These are phyloP conservation scores for Polia nebulosa DNA, from an alignment of 2,888 invertebrate genomes.

Conservation along the genomic window DNA sequence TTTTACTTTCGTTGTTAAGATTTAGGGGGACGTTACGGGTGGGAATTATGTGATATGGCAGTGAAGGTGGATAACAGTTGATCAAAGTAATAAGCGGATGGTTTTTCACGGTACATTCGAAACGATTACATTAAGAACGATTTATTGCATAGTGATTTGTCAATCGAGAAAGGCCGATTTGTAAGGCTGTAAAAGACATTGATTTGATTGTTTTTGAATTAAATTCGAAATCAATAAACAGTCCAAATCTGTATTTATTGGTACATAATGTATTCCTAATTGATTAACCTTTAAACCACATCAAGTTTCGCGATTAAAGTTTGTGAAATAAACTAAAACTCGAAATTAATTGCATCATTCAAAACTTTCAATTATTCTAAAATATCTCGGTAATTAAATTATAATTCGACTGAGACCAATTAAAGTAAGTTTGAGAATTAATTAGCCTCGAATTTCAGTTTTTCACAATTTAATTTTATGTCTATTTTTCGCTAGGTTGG, in stretches of 20 bases:
- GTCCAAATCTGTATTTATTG: conserved; percentile 12
- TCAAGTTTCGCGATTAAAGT: conserved; percentile 31
- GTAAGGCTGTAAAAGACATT: background rate
- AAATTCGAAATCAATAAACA: conserved; percentile 19
- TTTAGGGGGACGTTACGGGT: conserved; percentile 75
- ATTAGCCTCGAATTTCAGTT: conserved; percentile 47
- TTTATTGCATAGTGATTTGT: background rate
- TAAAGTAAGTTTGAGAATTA: conserved; percentile 50
- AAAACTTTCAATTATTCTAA: conserved; percentile 56
- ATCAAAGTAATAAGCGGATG: background rate
- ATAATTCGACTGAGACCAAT: conserved; percentile 44
- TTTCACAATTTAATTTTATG: conserved; percentile 20
- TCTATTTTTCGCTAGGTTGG: conserved; percentile 7
- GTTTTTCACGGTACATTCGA: background rate
- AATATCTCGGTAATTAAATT: conserved; percentile 45
- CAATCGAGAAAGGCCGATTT: background rate
- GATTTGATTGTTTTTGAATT: conserved; percentile 1
- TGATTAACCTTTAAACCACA: conserved; percentile 30
- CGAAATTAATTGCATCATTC: conserved; percentile 50
- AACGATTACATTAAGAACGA: background rate
- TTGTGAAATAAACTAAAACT: conserved; percentile 41
- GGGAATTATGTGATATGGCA: conserved; percentile 13
- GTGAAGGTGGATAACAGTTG: background rate
- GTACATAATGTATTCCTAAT: conserved; percentile 19
- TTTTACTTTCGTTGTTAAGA: conserved; percentile 78